Base-by-base conservation (phyloP, 2,888 invertebrate species). In the Lasioglossum villosulum region DNA sequence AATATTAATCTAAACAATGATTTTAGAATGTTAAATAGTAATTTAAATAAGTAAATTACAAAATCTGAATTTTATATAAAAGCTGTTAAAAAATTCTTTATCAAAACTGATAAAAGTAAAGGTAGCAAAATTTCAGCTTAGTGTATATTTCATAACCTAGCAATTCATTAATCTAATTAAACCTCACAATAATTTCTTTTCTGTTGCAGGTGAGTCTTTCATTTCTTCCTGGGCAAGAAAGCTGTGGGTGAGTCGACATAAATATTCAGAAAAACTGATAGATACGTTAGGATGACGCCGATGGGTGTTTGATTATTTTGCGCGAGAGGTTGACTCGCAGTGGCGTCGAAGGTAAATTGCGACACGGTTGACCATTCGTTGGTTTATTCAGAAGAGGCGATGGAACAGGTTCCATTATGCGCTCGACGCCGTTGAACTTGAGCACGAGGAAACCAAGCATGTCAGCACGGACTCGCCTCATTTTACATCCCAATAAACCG, bases 401-500 rank as follows among this genome's bases (percentile, higher is more conserved):
- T 82, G 63, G 48, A 73, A 73, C 77, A 42, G 75, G 71, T 86
- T 59, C 78, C 81, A 88, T 90, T 87, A 87, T 86, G 76, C 82
- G 86, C 83, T 34, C 80, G 81, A 81, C 80, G 75, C 56, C 78
- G 78, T 66, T 78, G 83, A 89, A 83, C 77, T 86, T 82, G 82
- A 78, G 71, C 79, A 72, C 73, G 82, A 84, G 80, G 86, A 89
- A 91, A 92, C 85, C 90, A 90, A 91, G 87, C 89, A 81, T 89
- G 90, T 93, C 93, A 92, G 92, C 92, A 91, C 82, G 85, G 88
- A 88, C 87, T 91, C 87, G 90, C 84, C 90, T 93, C 93, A 93
- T 93, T 93, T 93, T 92, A 93, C 93, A 93, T 92, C 88, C 90
- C 92, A 93, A 93, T 93, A 93, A 93, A 93, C 90, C 88, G 92